These are phyloP conservation scores for Acanthochromis polyacanthus DNA, from an alignment of 2,113 vertebrate species.

Conservation along the genomic window DNA sequence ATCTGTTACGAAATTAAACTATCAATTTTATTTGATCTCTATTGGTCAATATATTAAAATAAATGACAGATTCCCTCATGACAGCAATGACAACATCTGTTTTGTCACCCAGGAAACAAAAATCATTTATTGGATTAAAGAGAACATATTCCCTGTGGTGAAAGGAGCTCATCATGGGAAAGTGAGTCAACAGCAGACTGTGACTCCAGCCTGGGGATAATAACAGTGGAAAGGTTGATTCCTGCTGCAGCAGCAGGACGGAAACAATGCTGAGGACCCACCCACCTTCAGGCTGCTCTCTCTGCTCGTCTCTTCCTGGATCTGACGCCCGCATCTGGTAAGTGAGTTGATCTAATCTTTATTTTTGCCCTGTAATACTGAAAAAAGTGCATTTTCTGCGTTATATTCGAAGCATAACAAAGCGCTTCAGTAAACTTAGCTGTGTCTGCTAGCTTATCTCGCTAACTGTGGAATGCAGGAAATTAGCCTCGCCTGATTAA, in stretches of 20 bases:
- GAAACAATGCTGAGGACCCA: conserved; percentile 60
- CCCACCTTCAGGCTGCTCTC: conserved; percentile 40
- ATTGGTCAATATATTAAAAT: no score
- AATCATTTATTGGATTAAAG: not conserved
- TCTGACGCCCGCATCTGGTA: not conserved
- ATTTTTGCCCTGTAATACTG: not conserved
- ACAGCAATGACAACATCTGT: not conserved
- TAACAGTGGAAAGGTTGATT: conserved; percentile 34
- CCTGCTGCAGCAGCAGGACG: conserved; percentile 11
- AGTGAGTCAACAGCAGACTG: conserved; percentile 21
- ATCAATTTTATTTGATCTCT: no score
- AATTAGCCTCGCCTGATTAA: conserved; percentile 34
- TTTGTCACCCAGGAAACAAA: not conserved
- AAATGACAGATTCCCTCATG: no score
- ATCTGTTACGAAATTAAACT: no score
- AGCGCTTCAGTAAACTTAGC: not conserved
- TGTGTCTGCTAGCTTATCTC: not conserved
- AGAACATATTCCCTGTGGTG: not conserved
- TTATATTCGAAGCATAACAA: not conserved
- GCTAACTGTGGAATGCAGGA: not conserved
- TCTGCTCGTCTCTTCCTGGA: conserved; percentile 48
- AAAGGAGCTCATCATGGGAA: not conserved
- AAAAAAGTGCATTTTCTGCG: not conserved
- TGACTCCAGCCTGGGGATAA: not conserved
- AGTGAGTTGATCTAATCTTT: conserved; percentile 29